Conservation (phyloP, 2,113 vertebrate species). For the Rhea pennata region DNA sequence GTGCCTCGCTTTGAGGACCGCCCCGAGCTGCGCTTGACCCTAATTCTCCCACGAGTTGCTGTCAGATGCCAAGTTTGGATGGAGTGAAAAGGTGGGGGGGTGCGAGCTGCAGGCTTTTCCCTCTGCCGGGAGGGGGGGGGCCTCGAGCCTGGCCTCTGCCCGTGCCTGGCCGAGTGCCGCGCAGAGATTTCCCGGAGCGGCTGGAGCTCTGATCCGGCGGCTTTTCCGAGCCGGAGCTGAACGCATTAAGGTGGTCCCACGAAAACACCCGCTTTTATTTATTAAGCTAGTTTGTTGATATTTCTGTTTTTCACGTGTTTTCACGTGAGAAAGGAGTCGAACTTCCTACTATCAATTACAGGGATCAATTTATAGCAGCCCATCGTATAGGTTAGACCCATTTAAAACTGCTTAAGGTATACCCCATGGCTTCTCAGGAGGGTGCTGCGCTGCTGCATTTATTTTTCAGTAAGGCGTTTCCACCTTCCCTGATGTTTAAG, state of each 20-base stretch:
- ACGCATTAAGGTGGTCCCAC: rapidly evolving
- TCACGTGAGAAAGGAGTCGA: not conserved
- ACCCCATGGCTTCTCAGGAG: not conserved
- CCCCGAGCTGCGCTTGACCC: not conserved
- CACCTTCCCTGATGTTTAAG: not conserved
- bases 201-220: rapidly evolving
- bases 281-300: rapidly evolving
- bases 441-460: not conserved
- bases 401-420: not conserved
- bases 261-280: rapidly evolving
- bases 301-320: not conserved
- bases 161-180: not conserved
- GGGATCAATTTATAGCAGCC: not conserved
- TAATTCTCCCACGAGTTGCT: rapidly evolving
- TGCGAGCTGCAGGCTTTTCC: not conserved
- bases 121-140: not conserved
- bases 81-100: not conserved
- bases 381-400: not conserved
- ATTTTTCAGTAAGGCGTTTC: not conserved
- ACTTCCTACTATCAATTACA: not conserved
- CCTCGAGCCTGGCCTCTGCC: not conserved
- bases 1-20: not conserved
- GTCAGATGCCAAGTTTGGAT: rapidly evolving
- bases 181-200: not conserved
- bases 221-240: rapidly evolving